Base-by-base conservation (phyloP, 1,140 invertebrate genomes). In the Idris sp. region DNA sequence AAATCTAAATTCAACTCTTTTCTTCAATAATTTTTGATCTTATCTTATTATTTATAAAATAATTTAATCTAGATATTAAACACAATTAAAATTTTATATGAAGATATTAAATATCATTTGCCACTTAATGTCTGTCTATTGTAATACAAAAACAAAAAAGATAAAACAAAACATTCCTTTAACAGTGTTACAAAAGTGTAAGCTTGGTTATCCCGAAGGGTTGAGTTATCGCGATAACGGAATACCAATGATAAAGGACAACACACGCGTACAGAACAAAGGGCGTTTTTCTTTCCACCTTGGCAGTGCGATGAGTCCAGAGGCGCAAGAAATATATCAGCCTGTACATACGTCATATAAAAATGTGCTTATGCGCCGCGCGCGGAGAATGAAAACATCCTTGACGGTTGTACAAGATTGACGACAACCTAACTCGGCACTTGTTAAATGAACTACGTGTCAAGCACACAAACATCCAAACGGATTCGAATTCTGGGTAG, bases 291-390 rank as follows among this genome's bases (percentile, higher is more conserved):
- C 74, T 80, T 81, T 79, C 46, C 58, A 11, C 11, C 53, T 46
- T 35, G 35, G 31, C 44, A n/a, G n/a, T 64, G 51, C 58, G 31
- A 56, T 72, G 56, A 49, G 48, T 72, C 54, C 61, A 51, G 49
- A 75, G 67, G 71, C n/a, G n/a, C 56, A 78, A 80, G 81, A 81
- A 79, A 85, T 85, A 84, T 81, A 84, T 84, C 83, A 77, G 79
- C 79, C 74, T n/a, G n/a, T n/a, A n/a, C 62, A 40, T 80, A 77
- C 76, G 82, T 84, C 81, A 80, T 83, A 84, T 85, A 84, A 83
- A 85, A 84, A 84, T 82, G 82, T 84, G 81, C 81, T 84, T 83
- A 85, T 80, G 81, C 78, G 77, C 46, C 65, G 67, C 46, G 62
- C 62, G 65, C 41, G 13, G 28, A 61, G 75, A 81, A 83, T 81